phyloP scores from a whole-genome alignment of 2,888 invertebrate genomes.

The Agrilus cyanescens region DNA sequence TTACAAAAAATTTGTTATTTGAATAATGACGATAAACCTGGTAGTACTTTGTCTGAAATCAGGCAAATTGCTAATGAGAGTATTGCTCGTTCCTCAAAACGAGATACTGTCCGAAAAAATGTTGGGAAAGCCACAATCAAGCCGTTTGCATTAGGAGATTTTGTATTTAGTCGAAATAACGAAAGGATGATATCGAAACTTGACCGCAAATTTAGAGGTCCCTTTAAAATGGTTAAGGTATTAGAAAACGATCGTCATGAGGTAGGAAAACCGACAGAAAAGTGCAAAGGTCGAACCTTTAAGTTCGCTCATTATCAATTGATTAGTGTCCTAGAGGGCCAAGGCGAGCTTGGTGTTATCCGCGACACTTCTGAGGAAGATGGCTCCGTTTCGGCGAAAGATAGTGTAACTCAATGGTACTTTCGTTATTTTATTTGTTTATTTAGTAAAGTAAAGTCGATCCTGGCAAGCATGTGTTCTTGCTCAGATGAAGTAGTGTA shows the following conservation, averaged over 20 bases:
- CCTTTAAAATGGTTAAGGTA: background rate
- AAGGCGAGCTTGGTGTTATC: too few species aligned
- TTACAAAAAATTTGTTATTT: too few species aligned
- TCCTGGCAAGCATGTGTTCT: too few species aligned
- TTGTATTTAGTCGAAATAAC: background rate
- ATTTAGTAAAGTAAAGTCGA: too few species aligned
- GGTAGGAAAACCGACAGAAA: background rate
- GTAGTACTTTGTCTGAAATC: background rate
- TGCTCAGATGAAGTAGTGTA: too few species aligned
- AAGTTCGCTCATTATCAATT: constrained; percentile 3
- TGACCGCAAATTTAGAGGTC: constrained; percentile 1
- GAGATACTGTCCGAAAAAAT: background rate
- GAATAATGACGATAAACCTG: too few species aligned
- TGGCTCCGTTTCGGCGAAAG: too few species aligned
- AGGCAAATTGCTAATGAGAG: too few species aligned
- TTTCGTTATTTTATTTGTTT: too few species aligned
- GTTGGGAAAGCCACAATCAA: background rate
- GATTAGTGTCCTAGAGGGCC: background rate
- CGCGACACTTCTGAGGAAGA: too few species aligned
- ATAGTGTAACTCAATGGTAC: too few species aligned
- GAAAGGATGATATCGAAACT: constrained; percentile 1
- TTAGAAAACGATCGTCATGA: constrained; percentile 1
- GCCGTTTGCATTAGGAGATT: constrained; percentile 1
- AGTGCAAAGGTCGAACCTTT: background rate
- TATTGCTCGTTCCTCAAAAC: background rate